These are phyloP conservation scores for Cosmorhoe ocellata DNA, from an alignment of 2,888 invertebrate genomes.

Conservation along the genomic window DNA sequence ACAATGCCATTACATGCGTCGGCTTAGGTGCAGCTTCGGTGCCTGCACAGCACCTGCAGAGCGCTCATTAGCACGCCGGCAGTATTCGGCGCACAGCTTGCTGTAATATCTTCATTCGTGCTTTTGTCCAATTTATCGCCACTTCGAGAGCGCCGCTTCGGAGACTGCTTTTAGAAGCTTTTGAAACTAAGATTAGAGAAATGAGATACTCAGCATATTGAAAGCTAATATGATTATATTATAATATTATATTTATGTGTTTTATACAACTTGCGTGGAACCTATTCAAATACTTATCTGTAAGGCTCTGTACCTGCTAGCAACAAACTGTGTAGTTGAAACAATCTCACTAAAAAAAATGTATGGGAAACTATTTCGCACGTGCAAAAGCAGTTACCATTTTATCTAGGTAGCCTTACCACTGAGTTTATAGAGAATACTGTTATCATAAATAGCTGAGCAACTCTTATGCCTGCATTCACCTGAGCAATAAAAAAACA, in stretches of 20 bases:
- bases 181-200: neutral
- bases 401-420: conserved; percentile 24
- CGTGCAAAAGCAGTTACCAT: conserved; percentile 24
- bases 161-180: conserved; percentile 1
- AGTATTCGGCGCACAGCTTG: conserved; percentile 44
- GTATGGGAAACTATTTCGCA: conserved; percentile 24
- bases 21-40: no score
- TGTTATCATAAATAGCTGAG: conserved; percentile 10
- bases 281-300: no score
- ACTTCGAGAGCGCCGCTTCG: conserved; percentile 13
- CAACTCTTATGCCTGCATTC: neutral
- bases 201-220: neutral
- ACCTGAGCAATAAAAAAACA: no score
- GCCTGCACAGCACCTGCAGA: no score
- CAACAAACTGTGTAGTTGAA: conserved; percentile 4
- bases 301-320: no score
- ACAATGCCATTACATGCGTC: no score
- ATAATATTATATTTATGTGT: no score
- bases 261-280: no score
- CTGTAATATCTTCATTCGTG: conserved; percentile 46
- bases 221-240: no score
- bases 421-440: conserved; percentile 20
- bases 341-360: conserved; percentile 16
- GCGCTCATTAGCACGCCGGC: conserved; percentile 45
- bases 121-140: conserved; percentile 43